A percentile compares a stretch with the other conserved stretches of the same genome.
Conservation (phyloP, 1,140 invertebrate species). For the Bombus difficillimus region DNA sequence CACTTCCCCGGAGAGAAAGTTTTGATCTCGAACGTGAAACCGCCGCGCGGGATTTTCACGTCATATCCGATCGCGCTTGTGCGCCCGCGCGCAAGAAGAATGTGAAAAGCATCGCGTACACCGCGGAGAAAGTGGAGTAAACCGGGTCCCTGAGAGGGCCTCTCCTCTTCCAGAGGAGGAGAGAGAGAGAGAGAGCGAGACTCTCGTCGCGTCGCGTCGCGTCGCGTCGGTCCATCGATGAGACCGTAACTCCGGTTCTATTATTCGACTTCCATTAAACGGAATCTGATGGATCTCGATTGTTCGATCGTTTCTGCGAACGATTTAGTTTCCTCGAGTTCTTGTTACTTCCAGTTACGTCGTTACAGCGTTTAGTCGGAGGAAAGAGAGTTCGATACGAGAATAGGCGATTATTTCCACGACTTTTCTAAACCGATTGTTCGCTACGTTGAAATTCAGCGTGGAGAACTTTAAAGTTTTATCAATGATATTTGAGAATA, state of each 20-base stretch:
- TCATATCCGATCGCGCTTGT: conserved; percentile 47
- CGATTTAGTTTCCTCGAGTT: neutral
- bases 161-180: neutral
- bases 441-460: neutral
- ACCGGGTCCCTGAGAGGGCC: neutral
- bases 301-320: neutral
- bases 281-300: neutral
- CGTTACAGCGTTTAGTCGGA: neutral
- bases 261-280: neutral
- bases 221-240: neutral
- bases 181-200: neutral
- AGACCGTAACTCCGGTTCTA: too few species aligned
- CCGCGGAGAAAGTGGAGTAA: conserved; percentile 59
- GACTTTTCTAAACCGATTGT: neutral
- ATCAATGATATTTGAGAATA: neutral
- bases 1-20: conserved; percentile 56
- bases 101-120: conserved; percentile 58
- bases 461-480: neutral
- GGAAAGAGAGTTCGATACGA: neutral
- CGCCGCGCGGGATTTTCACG: conserved; percentile 59
- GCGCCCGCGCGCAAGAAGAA: conserved; percentile 37
- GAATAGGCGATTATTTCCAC: neutral
- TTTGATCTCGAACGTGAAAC: conserved; percentile 65
- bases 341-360: neutral
- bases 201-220: neutral